Base-by-base conservation (phyloP, 1,140 invertebrate genomes). In the Drosophila auraria region DNA sequence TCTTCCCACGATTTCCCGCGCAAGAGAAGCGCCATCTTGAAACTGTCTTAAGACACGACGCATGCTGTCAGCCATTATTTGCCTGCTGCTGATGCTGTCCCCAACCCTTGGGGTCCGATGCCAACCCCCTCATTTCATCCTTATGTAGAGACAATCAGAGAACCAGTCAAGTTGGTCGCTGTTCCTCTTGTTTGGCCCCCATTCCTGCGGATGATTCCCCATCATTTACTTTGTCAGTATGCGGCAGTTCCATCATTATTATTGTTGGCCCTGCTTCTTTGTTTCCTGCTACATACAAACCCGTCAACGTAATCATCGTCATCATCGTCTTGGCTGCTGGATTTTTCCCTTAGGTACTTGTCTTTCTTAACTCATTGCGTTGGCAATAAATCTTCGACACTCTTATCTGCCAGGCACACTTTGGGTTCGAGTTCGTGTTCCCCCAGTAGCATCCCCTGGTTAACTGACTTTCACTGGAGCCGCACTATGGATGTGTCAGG, bases 341-440 rank as follows among this genome's bases (percentile, higher is more conserved):
- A 59, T 66, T 82, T 81, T 74, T 80, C 68, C 79, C 81, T 87
- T 80, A 78, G 83, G 91, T 87, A 91, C 86, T 92, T 92, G 91
- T 92, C 91, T 91, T 92, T 92, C 91, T 92, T 92, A 92, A 91
- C 91, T 92, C 91, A 92, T 92, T 92, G 91, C 87, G 83, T 91
- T 89, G 83, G 91, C 80, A 84, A 92, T 92, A 92, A 92, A 92
- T 92, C 91, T 92, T 82, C 78, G 82, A 56, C 63, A 68, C 73
- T 92, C 79, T 91, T 92, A 92, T 92, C 91, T 92, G 71, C 53
- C 74, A 83, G 66, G 66, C 78, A 83, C 90, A 92, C 51, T 87
- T 87, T 72, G 61, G 63, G 54, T 59, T 49, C 40, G 47, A 33
- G 51, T 64, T 63, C 12, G 12, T 4, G 36, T 14, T 38, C 11